Conservation (phyloP, 2,113 vertebrate species). For the Microtus ochrogaster region DNA sequence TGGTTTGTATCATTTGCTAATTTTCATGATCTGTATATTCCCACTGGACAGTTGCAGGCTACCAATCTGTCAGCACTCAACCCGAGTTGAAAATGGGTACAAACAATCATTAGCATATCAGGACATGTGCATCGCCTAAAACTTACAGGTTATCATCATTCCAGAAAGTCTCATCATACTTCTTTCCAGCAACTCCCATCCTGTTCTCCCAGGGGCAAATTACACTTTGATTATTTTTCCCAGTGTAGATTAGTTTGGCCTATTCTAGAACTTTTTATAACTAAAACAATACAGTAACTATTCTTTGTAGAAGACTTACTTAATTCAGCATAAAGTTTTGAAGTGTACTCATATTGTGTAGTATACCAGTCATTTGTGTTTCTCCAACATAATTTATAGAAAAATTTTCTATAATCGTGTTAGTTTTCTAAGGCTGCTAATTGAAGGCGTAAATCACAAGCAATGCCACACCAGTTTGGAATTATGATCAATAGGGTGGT, state of each 20-base stretch:
- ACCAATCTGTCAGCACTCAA: conserved; percentile 13
- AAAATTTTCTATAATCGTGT: conserved; percentile 42
- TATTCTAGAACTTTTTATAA: conserved; percentile 34
- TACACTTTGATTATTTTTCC: conserved; percentile 22
- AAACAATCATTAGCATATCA: background rate
- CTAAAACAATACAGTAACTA: background rate
- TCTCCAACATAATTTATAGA: conserved; percentile 14
- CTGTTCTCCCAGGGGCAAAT: background rate
- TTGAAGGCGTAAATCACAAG: no score
- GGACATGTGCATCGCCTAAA: background rate
- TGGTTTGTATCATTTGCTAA: conserved; percentile 26
- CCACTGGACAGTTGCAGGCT: background rate
- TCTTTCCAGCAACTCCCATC: conserved; percentile 22
- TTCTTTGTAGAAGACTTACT: conserved; percentile 27
- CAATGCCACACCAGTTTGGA: no score
- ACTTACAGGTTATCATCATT: background rate
- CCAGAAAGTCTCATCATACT: conserved; percentile 31
- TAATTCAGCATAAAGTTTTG: conserved; percentile 27
- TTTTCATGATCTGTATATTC: conserved; percentile 31
- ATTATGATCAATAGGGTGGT: no score
- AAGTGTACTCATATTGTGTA: background rate
- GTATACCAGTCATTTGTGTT: conserved; percentile 12
- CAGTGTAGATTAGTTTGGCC: background rate
- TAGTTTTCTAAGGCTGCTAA: background rate
- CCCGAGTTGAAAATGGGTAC: background rate